Percentiles rank a stretch among this genome's conserved stretches.
Evolutionary conservation across 2,888 invertebrate genomes (phyloP).

Genomic region (Perdita meconis): DNA sequence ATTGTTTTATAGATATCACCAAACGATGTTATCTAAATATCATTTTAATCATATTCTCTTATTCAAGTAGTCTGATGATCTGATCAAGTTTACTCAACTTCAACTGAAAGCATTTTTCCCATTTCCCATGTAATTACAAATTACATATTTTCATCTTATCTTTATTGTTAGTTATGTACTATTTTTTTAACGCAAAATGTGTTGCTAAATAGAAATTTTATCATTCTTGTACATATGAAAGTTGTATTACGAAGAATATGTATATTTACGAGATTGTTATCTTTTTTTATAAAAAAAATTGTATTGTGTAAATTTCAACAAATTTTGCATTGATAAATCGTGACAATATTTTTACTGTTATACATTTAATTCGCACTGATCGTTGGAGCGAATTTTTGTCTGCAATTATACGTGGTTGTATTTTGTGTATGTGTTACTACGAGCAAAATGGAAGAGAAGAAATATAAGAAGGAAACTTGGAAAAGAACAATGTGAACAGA

Average conservation of each 20-base stretch:
- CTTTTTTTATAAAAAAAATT: neutral
- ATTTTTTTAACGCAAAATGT: constrained; percentile 3
- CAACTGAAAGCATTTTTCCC: neutral
- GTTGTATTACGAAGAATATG: neutral
- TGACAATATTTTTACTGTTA: constrained; percentile 37
- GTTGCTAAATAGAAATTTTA: constrained; percentile 23
- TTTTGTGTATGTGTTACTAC: constrained; percentile 12
- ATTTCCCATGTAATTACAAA: neutral
- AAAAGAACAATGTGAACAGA: constrained; percentile 40
- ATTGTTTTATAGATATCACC: too few relatives aligned
- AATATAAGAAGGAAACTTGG: neutral
- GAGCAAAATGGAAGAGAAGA: neutral
- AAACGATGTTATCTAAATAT: neutral
- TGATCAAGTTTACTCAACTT: neutral
- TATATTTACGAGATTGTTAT: neutral
- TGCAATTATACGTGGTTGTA: constrained; percentile 1
- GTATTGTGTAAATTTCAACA: neutral
- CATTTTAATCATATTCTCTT: neutral
- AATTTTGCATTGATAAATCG: neutral
- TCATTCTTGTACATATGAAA: constrained; percentile 12
- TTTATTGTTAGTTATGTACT: constrained; percentile 4
- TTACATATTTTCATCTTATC: neutral
- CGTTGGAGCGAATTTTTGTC: neutral
- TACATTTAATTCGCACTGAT: constrained; percentile 3
- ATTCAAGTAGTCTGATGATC: neutral